Base-by-base conservation (phyloP, 2,797 vertebrate species). In the Halcyon smyrnensis region DNA sequence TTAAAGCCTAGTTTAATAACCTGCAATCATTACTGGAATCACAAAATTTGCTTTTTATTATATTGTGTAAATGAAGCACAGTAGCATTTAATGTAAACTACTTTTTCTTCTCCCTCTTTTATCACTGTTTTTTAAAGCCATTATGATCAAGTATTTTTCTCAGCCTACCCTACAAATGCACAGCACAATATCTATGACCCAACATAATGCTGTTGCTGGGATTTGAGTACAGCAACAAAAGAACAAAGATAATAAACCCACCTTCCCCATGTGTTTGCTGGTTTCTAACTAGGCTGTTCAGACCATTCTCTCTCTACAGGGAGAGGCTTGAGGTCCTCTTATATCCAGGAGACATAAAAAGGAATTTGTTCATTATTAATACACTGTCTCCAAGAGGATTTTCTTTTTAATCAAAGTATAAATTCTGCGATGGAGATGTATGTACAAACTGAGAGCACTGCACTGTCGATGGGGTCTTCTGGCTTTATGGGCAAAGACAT, bases 41-140 rank as follows among this genome's bases (percentile, higher is more conserved):
- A 89, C 92, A 96, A 93, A 96, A 93, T 93, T 91, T 95, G 62
- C 65, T 95, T 95, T 96, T 94, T 96, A 96, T 94, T 95, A 87
- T 92, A 85, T 79, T 94, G 89, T 54, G 77, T 77, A 95, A 92
- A 91, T 64, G 82, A 96, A 96, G 68, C 74, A 87, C 63, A 50
- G 69, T 41, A 91, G 84, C 76, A 67, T 90, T 92, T 92, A 93
- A 80, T 70, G 76, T 74, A 94, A 87, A 80, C 78, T 90, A 77
- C 91, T 84, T 94, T 95, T 94, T 77, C 62, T 15, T 89, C 67
- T 83, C 79, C 30, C 17, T 86, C 62, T 90, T 90, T 94, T 82
- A 59, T 84, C 50, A 63, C 70, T 93, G 67, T 67, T 94, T 94
- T 91, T 83, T 69, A 86, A 94, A 94, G 84, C 45, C 64, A 64